Evolutionary conservation across 2,888 invertebrate species (phyloP).

Genomic region (Invenusta paracnida): DNA sequence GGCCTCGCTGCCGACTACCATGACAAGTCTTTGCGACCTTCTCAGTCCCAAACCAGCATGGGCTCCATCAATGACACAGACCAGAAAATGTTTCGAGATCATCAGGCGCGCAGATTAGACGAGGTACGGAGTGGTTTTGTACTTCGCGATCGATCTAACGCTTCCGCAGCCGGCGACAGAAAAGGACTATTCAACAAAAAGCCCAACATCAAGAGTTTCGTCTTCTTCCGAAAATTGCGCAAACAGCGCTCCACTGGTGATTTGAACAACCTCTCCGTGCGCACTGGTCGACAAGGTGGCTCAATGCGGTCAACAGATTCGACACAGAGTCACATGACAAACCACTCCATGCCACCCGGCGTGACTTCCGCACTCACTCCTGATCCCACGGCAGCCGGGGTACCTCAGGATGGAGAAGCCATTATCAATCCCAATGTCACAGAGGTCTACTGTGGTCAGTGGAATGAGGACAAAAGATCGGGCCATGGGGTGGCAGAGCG

Average conservation of each 20-base stretch:
- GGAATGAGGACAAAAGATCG: constrained; percentile 97
- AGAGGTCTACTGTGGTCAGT: constrained; percentile 97
- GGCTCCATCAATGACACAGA: constrained; percentile 39
- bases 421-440: constrained; percentile 77
- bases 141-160: constrained; percentile 69
- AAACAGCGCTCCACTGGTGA: constrained; percentile 85
- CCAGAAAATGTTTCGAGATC: constrained; percentile 25
- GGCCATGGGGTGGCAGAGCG: constrained; percentile 97
- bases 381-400: not conserved
- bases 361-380: not conserved
- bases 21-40: constrained; percentile 63
- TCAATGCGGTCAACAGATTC: constrained; percentile 47
- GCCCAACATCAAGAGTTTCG: constrained; percentile 48
- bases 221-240: constrained; percentile 69
- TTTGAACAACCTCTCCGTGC: constrained; percentile 66
- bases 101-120: constrained; percentile 65
- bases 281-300: constrained; percentile 40
- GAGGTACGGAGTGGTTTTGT: constrained; percentile 95
- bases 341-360: constrained; percentile 24
- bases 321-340: not conserved
- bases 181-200: constrained; percentile 34
- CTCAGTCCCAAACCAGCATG: constrained; percentile 45
- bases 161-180: not conserved
- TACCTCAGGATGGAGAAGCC: constrained; percentile 51
- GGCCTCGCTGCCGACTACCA: constrained; percentile 81